A percentile compares a stretch with the other conserved stretches of the same genome.
These are phyloP conservation scores for Helicoverpa assulta DNA, from an alignment of 2,888 invertebrate genomes.

Conservation along the genomic window DNA sequence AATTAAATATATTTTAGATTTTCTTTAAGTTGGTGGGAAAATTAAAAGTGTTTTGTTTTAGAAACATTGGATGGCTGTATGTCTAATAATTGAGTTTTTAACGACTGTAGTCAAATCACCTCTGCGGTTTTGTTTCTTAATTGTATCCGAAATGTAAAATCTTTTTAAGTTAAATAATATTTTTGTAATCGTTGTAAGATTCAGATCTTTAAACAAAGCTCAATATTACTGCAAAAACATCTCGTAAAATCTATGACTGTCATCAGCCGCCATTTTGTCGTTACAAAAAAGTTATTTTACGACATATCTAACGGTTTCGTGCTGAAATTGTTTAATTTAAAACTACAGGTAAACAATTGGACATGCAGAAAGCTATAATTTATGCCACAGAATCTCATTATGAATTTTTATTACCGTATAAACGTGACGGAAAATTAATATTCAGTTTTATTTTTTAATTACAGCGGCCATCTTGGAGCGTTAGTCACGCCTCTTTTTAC, in stretches of 20 bases:
- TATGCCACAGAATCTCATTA: constrained; percentile 54
- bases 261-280: not conserved
- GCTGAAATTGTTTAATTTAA: constrained; percentile 32
- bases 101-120: too few relatives aligned
- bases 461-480: constrained; percentile 69
- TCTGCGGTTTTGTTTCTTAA: too few relatives aligned
- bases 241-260: too few relatives aligned
- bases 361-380: constrained; percentile 48
- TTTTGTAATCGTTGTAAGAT: too few relatives aligned
- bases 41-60: constrained; percentile 4
- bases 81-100: too few relatives aligned
- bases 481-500: constrained; percentile 67
- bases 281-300: constrained; percentile 13
- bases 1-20: constrained; percentile 30
- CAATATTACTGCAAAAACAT: too few relatives aligned
- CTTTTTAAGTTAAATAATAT: too few relatives aligned
- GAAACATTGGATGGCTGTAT: not conserved
- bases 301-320: constrained; percentile 27
- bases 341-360: constrained; percentile 51
- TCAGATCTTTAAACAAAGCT: too few relatives aligned
- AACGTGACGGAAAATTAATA: constrained; percentile 69
- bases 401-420: constrained; percentile 53
- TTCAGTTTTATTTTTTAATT: constrained; percentile 68
- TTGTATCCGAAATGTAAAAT: too few relatives aligned
- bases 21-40: constrained; percentile 22